Conservation (phyloP, 2,888 invertebrate genomes). For the Himalopsyche anomala region DNA sequence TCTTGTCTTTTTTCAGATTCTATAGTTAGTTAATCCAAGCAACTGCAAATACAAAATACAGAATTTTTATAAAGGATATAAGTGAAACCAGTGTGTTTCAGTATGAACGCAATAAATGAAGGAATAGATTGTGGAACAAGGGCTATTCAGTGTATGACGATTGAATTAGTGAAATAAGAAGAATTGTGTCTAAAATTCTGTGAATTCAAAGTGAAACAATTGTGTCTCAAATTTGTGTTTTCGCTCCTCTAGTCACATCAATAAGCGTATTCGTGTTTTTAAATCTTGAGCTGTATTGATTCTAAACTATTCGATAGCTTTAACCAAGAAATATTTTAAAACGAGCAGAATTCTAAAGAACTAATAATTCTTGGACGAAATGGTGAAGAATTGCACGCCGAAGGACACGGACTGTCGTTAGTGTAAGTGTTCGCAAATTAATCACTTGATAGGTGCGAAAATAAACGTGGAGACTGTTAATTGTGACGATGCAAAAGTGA, state of each 20-base stretch:
- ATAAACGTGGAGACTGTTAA: constrained; percentile 3
- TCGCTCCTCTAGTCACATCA: background rate
- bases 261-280: background rate
- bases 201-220: constrained; percentile 9
- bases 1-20: background rate
- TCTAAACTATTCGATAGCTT: no score
- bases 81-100: background rate
- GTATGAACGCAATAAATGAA: background rate
- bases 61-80: background rate
- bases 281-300: no score
- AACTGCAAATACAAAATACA: background rate
- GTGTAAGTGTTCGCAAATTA: background rate
- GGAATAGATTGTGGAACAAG: background rate
- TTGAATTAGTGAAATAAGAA: background rate
- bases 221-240: constrained; percentile 4
- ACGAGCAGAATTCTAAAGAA: background rate
- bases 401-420: background rate
- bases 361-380: background rate
- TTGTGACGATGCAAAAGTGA: constrained; percentile 13
- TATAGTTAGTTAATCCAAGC: background rate
- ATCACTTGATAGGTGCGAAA: background rate
- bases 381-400: background rate
- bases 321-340: background rate
- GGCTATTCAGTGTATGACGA: background rate
- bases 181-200: background rate